These are phyloP conservation scores for Pseudobourletiella spinata DNA, from an alignment of 1,140 invertebrate genomes.

Conservation along the genomic window DNA sequence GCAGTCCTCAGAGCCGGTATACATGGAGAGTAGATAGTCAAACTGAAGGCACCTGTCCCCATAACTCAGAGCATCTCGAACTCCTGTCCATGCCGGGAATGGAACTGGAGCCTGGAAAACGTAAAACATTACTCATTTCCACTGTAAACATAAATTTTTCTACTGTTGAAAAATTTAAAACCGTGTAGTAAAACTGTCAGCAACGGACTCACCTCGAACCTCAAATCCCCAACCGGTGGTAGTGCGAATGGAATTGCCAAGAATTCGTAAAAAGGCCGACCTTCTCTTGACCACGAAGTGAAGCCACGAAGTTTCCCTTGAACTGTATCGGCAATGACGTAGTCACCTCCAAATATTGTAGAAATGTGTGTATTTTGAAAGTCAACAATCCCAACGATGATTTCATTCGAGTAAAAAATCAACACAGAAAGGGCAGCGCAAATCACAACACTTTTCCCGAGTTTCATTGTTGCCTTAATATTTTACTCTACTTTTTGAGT, in stretches of 20 bases:
- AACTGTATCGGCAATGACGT: slow-evolving; percentile 5
- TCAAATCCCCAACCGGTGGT: too few relatives aligned
- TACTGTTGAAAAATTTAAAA: not conserved
- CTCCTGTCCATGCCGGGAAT: slow-evolving; percentile 33
- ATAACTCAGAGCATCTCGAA: slow-evolving; percentile 33
- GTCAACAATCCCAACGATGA: slow-evolving; percentile 9
- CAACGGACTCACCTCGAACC: too few relatives aligned
- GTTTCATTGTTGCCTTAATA: too few relatives aligned
- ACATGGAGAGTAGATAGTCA: not conserved
- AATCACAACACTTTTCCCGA: too few relatives aligned
- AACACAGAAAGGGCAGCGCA: too few relatives aligned
- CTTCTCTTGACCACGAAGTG: too few relatives aligned
- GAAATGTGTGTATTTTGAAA: slow-evolving; percentile 13
- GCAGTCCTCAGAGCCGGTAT: slow-evolving; percentile 55
- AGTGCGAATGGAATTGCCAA: too few relatives aligned
- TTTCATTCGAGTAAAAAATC: too few relatives aligned
- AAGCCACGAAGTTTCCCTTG: slow-evolving; percentile 7
- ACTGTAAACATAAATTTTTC: not conserved
- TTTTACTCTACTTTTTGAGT: too few relatives aligned
- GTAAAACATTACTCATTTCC: not conserved
- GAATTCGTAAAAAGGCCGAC: too few relatives aligned
- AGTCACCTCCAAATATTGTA: slow-evolving; percentile 11
- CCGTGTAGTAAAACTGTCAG: not conserved
- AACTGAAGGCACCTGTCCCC: slow-evolving; percentile 34
- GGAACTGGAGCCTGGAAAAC: slow-evolving; percentile 20